These are phyloP conservation scores for Podilymbus podiceps DNA, from an alignment of 2,113 vertebrate species.

Conservation along the genomic window DNA sequence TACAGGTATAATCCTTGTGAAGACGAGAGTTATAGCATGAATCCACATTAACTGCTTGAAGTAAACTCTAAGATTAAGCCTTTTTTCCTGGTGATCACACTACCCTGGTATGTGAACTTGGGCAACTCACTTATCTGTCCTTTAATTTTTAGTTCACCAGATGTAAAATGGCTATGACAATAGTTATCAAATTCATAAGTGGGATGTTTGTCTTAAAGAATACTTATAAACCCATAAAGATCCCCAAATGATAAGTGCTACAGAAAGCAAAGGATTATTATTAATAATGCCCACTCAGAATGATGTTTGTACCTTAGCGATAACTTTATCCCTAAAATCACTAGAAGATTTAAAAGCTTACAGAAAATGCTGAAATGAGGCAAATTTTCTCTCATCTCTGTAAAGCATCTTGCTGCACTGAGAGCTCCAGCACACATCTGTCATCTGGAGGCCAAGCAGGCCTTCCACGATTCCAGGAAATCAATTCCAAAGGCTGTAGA, in stretches of 20 bases:
- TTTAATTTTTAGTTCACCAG: not conserved
- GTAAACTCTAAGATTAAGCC: not conserved
- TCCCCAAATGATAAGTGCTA: not conserved
- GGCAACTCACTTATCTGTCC: not conserved
- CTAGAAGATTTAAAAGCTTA: slow-evolving; percentile 25
- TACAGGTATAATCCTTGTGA: not conserved
- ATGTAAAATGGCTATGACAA: not conserved
- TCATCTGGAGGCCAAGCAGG: slow-evolving; percentile 66
- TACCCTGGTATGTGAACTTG: not conserved
- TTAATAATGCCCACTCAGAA: not conserved
- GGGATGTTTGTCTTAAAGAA: not conserved
- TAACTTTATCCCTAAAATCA: slow-evolving; percentile 14
- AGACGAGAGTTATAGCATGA: not conserved
- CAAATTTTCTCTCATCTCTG: not conserved
- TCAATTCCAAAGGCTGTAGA: slow-evolving; percentile 69
- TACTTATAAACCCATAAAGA: not conserved
- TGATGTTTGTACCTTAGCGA: not conserved
- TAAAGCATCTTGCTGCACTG: not conserved
- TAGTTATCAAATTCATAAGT: not conserved
- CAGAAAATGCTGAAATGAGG: slow-evolving; percentile 40
- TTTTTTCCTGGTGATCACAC: not conserved
- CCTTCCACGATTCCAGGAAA: slow-evolving; percentile 71
- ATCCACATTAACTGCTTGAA: not conserved
- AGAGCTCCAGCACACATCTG: slow-evolving; percentile 49
- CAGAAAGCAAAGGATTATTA: not conserved